These are phyloP conservation scores for Anomalospiza imberbis DNA, from an alignment of 2,797 vertebrate species.

Conservation along the genomic window DNA sequence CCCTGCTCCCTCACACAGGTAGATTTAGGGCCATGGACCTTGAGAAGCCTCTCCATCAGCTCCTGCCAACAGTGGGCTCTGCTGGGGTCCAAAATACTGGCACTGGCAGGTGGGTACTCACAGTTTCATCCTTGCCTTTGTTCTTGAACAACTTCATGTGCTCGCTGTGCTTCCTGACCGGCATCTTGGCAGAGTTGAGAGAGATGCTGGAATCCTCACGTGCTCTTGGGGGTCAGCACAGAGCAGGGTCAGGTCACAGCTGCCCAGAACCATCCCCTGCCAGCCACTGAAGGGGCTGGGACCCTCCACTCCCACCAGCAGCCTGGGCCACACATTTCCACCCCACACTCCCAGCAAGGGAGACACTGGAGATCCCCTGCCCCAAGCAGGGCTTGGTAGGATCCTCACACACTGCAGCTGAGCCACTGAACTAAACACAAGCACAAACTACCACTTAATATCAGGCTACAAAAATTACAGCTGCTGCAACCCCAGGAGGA, in stretches of 20 bases:
- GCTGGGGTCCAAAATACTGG: accelerated
- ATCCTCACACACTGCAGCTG: neutral
- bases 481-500: neutral
- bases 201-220: neutral
- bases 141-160: slow-evolving; percentile 87
- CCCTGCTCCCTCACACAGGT: neutral
- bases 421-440: neutral
- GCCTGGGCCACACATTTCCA: neutral
- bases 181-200: slow-evolving; percentile 71
- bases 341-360: neutral
- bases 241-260: neutral
- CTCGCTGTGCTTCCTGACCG: slow-evolving; percentile 55
- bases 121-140: slow-evolving; percentile 82
- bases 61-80: neutral
- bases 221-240: neutral
- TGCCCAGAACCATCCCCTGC: neutral
- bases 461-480: neutral
- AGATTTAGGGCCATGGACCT: too few relatives aligned
- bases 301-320: neutral
- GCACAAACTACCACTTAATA: neutral
- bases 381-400: neutral
- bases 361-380: neutral
- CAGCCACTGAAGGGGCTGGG: neutral
- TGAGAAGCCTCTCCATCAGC: neutral
- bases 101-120: slow-evolving; percentile 62